These are phyloP conservation scores for Echinops telfairi DNA, from an alignment of 2,113 vertebrate genomes.

Conservation along the genomic window DNA sequence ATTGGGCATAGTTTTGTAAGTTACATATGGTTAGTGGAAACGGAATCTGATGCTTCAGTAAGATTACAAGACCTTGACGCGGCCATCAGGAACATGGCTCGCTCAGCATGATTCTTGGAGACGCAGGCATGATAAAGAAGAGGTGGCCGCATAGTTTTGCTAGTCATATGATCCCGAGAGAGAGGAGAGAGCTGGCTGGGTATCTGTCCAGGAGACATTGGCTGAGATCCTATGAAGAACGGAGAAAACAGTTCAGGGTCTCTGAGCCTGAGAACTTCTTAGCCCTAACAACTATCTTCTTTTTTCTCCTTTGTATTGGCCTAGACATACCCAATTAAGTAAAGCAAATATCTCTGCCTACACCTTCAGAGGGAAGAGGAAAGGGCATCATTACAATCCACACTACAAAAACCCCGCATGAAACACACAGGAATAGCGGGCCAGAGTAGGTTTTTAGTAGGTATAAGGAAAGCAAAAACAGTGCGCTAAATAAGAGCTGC, in stretches of 20 bases:
- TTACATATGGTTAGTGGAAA: constrained; percentile 20
- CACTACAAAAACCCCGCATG: neutral
- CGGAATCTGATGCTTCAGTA: constrained; percentile 39
- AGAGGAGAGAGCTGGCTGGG: neutral
- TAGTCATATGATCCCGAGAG: constrained; percentile 7
- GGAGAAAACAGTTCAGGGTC: neutral
- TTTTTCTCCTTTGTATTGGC: neutral
- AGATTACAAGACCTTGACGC: constrained; percentile 45
- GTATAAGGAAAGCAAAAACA: neutral
- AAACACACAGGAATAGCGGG: neutral
- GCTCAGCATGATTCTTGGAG: constrained; percentile 52
- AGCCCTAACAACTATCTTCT: neutral
- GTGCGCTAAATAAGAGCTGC: neutral
- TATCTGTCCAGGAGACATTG: constrained; percentile 29
- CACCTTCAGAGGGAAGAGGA: neutral
- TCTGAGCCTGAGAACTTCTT: constrained; percentile 5
- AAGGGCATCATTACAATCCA: neutral
- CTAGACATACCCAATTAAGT: constrained; percentile 3
- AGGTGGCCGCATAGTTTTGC: constrained; percentile 8
- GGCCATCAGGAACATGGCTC: constrained; percentile 67
- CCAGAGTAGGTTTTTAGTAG: neutral
- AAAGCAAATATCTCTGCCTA: neutral
- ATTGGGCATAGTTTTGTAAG: neutral
- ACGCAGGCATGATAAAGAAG: constrained; percentile 41
- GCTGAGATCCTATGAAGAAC: neutral